Base-by-base conservation (phyloP, 1,140 invertebrate species). In the Cyclargus thomasi region DNA sequence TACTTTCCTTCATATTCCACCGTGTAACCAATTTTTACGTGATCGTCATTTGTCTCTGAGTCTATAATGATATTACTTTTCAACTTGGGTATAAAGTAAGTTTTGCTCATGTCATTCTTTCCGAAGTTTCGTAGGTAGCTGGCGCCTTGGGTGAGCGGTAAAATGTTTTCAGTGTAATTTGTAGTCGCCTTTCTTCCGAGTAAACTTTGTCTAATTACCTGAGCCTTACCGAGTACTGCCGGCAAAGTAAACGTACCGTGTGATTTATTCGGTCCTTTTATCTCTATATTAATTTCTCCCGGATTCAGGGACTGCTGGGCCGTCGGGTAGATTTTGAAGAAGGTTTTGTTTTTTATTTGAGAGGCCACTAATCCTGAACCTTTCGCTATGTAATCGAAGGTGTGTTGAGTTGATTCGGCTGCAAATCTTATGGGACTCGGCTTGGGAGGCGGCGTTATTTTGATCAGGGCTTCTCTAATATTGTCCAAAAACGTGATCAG, bases 281-380 rank as follows among this genome's bases (percentile, higher is more conserved):
- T 91, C 55, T 86, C 72, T 47, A 92, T 79, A 17, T 82, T 88
- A 29, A 92, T 88, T 71, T 91, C 90, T 68, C 84, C 82, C 57
- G 90, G 90, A 62, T 91, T 85, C 20, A 91, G 67, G 22, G 82
- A 80, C 80, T 91, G 91, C 76, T 91, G 90, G 59, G 85, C 80
- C 16, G 90, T 89, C 11, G 90, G 89, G 68, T 91, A 92, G 65
- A 92, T 78, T 76, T 91, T 92, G 72, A 92, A 92, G 62, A 81
- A 79, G 57, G 85, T 76, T 82, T 91, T 91, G 67, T 88, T 86
- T 63, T 91, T 86, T 63, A 91, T 78, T 78, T 92, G 91, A 18
- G 91, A 91, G 36, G 91, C 90, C 47, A 90, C 81, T 18, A 93
- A 80, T 2, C 93, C 93, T 76, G 92, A 92, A 22, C 93, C 92